Evolutionary conservation across 2,888 invertebrate genomes (phyloP), one percentile per base, ranked within the genome.

Genomic region (Diloba caeruleocephala): DNA sequence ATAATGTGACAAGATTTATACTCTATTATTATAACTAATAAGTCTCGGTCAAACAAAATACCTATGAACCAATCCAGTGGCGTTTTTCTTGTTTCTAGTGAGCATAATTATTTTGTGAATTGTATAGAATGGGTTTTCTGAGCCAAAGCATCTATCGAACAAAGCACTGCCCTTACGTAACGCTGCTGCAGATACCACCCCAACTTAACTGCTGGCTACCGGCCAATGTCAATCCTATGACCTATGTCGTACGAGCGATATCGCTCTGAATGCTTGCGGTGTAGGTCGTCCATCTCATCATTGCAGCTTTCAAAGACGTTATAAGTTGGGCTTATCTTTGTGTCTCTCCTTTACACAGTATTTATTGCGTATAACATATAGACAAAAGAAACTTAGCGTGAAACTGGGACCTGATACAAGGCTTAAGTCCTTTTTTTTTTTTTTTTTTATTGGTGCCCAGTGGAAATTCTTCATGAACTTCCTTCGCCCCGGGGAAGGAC

Each of bases 201-300:
- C 1, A 9, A 19, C 28, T 17, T 10, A 21, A 21, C 6, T 7
- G 21, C 32, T 39, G 42, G 42, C 29, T 14, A 6, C n/a, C 7
- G 23, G 43, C 48, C 25, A 44, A 41, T 36, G 7, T 59, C 23
- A 4, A 31, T 23, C 14, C 7, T 54, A 36, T 36, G 53, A 43
- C 23, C 32, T 10, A 39, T 32, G 7, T 2, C 13, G 1, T 34
- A 39, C 3, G 26, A 17, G 7, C 19, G 12, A 43, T 32, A 36
- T 53, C 14, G 10, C 26, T n/a, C 6, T 42, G 12, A 42, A 38
- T 32, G 7, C 33, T 29, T 6, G 15, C 10, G n/a, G 2, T 7
- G 10, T 45, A 45, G 41, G 15, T 36, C 13, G 37, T 28, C 17
- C 25, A 36, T 25, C 14, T 12, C 17, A 9, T 8, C 9, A 7